A percentile compares a stretch with the other conserved stretches of the same genome.
phyloP scores from a whole-genome alignment of 2,888 invertebrate species.

The Cacoxenus indagator region DNA sequence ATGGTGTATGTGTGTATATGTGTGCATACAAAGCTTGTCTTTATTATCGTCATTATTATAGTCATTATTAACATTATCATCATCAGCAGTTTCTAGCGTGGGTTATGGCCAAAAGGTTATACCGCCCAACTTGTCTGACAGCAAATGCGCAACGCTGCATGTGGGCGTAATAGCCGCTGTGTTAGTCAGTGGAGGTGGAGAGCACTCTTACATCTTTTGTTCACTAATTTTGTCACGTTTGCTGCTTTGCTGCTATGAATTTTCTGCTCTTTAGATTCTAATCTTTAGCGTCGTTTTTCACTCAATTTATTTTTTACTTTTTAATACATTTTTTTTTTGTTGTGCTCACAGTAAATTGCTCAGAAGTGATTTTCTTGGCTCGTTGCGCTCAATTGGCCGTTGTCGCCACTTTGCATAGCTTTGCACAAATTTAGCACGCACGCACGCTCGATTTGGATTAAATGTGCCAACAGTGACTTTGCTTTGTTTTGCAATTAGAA shows the following conservation, averaged over 20 bases:
- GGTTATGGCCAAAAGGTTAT: slow-evolving; percentile 42
- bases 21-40: not conserved
- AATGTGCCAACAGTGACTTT: not conserved
- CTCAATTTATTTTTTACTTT: slow-evolving; percentile 25
- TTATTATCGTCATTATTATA: not conserved
- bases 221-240: slow-evolving; percentile 65
- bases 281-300: slow-evolving; percentile 30
- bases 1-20: not conserved
- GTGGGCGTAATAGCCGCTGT: too few species aligned
- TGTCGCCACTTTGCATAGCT: not conserved
- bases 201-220: too few species aligned
- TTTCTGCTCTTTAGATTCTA: not conserved
- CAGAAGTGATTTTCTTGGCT: slow-evolving; percentile 18
- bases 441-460: not conserved
- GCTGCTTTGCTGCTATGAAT: slow-evolving; percentile 44
- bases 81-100: not conserved
- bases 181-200: too few species aligned
- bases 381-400: slow-evolving; percentile 3
- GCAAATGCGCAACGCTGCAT: too few species aligned
- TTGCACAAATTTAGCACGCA: slow-evolving; percentile 6
- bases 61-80: not conserved
- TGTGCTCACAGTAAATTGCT: slow-evolving; percentile 2
- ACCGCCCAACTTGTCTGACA: too few species aligned
- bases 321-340: slow-evolving; percentile 13
- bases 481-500: too few species aligned